Percentiles rank a stretch among this genome's conserved stretches.
Evolutionary conservation across 2,888 invertebrate species (phyloP).

Genomic region (Hydrotaea diabolus): DNA sequence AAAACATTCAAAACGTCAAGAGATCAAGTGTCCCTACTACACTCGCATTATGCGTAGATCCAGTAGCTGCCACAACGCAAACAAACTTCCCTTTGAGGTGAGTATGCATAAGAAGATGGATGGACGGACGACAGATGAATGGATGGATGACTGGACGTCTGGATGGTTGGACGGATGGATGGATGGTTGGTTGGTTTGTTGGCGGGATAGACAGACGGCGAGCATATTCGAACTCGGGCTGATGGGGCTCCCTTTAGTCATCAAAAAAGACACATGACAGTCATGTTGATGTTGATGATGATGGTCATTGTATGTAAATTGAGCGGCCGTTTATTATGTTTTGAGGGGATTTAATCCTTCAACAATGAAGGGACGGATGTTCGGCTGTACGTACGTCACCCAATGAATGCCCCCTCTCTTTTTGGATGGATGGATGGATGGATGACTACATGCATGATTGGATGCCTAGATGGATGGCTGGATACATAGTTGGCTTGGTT

Average conservation of each 20-base stretch:
- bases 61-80: slow-evolving; percentile 59
- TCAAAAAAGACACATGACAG: slow-evolving; percentile 67
- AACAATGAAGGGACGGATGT: slow-evolving; percentile 54
- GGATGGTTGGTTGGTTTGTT: slow-evolving; percentile 46
- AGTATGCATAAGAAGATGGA: slow-evolving; percentile 29
- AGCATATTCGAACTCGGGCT: slow-evolving; percentile 41
- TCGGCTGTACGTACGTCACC: background rate
- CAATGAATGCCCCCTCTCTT: slow-evolving; percentile 19
- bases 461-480: slow-evolving; percentile 44
- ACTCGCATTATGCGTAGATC: slow-evolving; percentile 67
- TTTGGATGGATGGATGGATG: slow-evolving; percentile 37
- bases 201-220: slow-evolving; percentile 7
- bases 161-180: slow-evolving; percentile 32
- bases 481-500: slow-evolving; percentile 45
- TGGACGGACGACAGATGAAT: slow-evolving; percentile 45
- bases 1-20: slow-evolving; percentile 73
- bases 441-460: slow-evolving; percentile 49
- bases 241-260: slow-evolving; percentile 59
- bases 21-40: slow-evolving; percentile 72
- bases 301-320: slow-evolving; percentile 79
- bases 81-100: background rate
- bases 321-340: slow-evolving; percentile 71
- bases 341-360: slow-evolving; percentile 62
- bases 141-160: slow-evolving; percentile 23
- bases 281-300: slow-evolving; percentile 73